Evolutionary conservation across 2,888 invertebrate genomes (phyloP).

Genomic region (Drosophila limbata): DNA sequence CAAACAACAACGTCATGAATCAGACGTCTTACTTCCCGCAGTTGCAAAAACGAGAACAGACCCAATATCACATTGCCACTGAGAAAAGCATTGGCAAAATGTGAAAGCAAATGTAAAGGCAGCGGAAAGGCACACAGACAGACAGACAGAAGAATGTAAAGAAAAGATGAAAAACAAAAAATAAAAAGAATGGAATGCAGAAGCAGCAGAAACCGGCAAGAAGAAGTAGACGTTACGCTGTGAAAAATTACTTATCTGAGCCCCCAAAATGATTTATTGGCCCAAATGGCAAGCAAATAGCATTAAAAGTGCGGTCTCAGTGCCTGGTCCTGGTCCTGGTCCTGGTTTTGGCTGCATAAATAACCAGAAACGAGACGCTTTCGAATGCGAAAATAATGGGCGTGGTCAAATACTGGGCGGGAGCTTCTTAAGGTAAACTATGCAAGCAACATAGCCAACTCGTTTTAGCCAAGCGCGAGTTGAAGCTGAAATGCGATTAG

Average conservation of each 20-base stretch:
- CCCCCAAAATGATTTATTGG: slow-evolving; percentile 78
- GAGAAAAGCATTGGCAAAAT: slow-evolving; percentile 40
- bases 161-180: slow-evolving; percentile 19
- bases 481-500: slow-evolving; percentile 38
- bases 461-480: slow-evolving; percentile 19
- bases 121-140: slow-evolving; percentile 25
- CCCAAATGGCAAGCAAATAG: slow-evolving; percentile 80
- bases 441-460: slow-evolving; percentile 50
- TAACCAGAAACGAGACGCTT: slow-evolving; percentile 54
- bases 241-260: slow-evolving; percentile 77
- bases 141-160: background rate
- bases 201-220: slow-evolving; percentile 43
- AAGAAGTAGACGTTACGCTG: slow-evolving; percentile 49
- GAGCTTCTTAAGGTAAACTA: slow-evolving; percentile 52
- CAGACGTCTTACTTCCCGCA: slow-evolving; percentile 47
- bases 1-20: slow-evolving; percentile 75
- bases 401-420: slow-evolving; percentile 39
- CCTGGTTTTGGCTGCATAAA: slow-evolving; percentile 72
- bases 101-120: slow-evolving; percentile 19
- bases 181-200: slow-evolving; percentile 37
- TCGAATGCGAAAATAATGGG: slow-evolving; percentile 58
- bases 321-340: slow-evolving; percentile 62
- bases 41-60: slow-evolving; percentile 38
- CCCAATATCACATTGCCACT: slow-evolving; percentile 57
- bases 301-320: slow-evolving; percentile 71